Evolutionary conservation across 2,113 vertebrate species (phyloP).

Genomic region (Festucalex cinctus): DNA sequence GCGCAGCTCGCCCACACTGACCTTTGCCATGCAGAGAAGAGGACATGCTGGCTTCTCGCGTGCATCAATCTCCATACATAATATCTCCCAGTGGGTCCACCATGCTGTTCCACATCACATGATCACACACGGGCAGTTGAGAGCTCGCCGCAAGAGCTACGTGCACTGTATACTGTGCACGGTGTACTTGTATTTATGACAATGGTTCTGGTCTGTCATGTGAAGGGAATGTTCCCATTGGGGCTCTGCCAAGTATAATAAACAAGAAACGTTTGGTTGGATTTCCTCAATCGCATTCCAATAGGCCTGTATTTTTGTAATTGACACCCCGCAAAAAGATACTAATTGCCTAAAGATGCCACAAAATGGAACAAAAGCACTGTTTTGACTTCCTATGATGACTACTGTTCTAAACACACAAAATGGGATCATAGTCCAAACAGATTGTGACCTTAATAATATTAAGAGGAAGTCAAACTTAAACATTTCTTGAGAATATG

Average conservation of each 20-base stretch:
- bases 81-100: slow-evolving; percentile 8
- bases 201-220: not conserved
- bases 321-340: too few species aligned
- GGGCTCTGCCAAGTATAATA: not conserved
- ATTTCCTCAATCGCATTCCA: not conserved
- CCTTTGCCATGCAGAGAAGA: slow-evolving; percentile 51
- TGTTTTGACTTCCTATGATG: too few species aligned
- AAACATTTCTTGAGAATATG: too few species aligned
- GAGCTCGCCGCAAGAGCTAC: not conserved
- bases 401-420: not conserved
- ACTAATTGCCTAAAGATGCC: too few species aligned
- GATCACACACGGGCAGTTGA: not conserved
- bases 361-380: too few species aligned
- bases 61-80: slow-evolving; percentile 22
- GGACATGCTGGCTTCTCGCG: slow-evolving; percentile 18
- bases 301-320: not conserved
- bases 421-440: not conserved
- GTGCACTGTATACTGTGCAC: not conserved
- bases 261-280: not conserved
- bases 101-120: not conserved
- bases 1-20: slow-evolving; percentile 55
- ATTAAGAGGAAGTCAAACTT: too few species aligned
- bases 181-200: not conserved
- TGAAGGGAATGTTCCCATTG: not conserved
- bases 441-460: too few species aligned